A percentile compares a stretch with the other conserved stretches of the same genome.
These are phyloP conservation scores for Myathropa florea DNA, from an alignment of 2,888 invertebrate genomes.

Conservation along the genomic window DNA sequence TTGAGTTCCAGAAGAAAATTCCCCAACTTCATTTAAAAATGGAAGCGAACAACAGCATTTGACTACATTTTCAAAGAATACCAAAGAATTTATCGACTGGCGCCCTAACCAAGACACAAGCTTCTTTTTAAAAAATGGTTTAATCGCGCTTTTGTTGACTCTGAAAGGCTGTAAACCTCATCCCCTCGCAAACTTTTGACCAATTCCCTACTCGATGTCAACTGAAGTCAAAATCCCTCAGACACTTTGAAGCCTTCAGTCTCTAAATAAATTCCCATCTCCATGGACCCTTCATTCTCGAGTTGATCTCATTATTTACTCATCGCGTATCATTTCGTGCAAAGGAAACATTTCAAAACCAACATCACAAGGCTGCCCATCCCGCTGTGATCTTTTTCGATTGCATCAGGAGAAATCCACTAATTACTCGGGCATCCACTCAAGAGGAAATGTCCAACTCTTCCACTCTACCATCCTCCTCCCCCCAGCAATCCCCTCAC, in stretches of 20 bases:
- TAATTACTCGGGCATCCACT: conserved; percentile 23
- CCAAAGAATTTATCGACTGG: too few species aligned
- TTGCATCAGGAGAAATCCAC: conserved; percentile 22
- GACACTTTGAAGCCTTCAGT: neutral
- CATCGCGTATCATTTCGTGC: neutral
- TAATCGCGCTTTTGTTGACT: too few species aligned
- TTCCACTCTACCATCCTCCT: neutral
- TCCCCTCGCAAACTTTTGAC: too few species aligned
- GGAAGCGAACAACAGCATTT: too few species aligned
- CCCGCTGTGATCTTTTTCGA: neutral
- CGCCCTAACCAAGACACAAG: too few species aligned
- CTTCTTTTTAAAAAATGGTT: too few species aligned
- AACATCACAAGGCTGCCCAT: conserved; percentile 6
- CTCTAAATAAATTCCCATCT: neutral
- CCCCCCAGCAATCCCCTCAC: neutral
- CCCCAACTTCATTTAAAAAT: too few species aligned
- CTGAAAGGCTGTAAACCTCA: too few species aligned
- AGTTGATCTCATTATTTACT: neutral
- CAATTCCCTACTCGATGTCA: too few species aligned
- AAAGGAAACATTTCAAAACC: conserved; percentile 17
- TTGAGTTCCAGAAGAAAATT: too few species aligned
- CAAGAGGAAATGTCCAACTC: conserved; percentile 42
- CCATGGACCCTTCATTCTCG: neutral
- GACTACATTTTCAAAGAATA: too few species aligned
- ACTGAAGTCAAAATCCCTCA: neutral